phyloP scores from a whole-genome alignment of 2,113 vertebrate species.

The Clarias magur region DNA sequence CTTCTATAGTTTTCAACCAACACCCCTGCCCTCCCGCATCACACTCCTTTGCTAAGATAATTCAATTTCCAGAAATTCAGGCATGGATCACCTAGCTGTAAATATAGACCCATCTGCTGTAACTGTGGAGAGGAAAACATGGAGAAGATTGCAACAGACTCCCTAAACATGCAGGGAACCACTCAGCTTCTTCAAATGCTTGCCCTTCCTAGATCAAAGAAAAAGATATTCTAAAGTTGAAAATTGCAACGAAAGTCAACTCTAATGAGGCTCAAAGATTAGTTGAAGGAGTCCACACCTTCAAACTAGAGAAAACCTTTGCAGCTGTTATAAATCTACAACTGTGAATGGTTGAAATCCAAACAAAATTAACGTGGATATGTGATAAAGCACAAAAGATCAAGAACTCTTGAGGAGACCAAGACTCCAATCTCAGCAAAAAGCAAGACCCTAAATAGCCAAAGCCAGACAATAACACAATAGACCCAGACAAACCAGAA shows the following conservation, averaged over 20 bases:
- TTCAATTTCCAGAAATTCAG: neutral
- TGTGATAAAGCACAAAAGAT: too few species aligned
- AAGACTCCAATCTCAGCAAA: too few species aligned
- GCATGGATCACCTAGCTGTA: neutral
- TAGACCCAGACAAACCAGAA: too few species aligned
- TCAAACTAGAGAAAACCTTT: neutral
- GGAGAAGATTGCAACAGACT: neutral
- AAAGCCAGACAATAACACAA: too few species aligned
- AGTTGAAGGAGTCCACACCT: neutral
- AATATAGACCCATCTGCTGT: neutral
- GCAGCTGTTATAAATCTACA: too few species aligned
- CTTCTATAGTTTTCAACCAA: too few species aligned
- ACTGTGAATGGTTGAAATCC: too few species aligned
- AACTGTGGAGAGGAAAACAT: neutral
- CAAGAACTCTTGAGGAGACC: neutral
- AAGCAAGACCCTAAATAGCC: too few species aligned
- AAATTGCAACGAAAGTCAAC: neutral
- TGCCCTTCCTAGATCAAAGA: neutral
- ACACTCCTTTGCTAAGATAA: neutral
- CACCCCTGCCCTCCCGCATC: too few species aligned
- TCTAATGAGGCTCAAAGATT: neutral
- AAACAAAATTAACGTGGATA: neutral
- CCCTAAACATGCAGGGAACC: neutral
- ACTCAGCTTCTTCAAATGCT: neutral
- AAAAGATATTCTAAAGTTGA: neutral